Conservation (phyloP, 92 coral and sea anemone genomes). For the Zoanthus gigantus region DNA sequence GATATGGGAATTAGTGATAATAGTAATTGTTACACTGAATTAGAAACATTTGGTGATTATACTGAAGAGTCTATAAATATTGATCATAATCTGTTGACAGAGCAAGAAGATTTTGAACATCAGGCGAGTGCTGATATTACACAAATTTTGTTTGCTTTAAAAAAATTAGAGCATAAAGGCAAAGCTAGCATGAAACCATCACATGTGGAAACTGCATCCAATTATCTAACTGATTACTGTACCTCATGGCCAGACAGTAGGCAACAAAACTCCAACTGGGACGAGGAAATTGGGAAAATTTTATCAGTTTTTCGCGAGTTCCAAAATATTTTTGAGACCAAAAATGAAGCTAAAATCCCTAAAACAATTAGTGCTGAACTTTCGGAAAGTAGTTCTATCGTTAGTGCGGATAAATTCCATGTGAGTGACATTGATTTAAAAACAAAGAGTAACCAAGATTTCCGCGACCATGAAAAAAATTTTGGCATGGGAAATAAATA, state of each 20-base stretch:
- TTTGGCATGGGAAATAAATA: background rate
- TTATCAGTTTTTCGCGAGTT: constrained; percentile 29
- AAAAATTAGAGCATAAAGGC: constrained; percentile 24
- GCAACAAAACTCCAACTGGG: constrained; percentile 4
- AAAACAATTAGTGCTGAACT: background rate
- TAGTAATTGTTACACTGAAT: background rate
- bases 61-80: background rate
- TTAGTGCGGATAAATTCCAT: background rate
- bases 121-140: constrained; percentile 14
- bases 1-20: background rate
- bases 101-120: background rate
- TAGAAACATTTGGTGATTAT: background rate
- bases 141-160: constrained; percentile 13
- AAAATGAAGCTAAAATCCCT: constrained; percentile 1
- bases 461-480: background rate
- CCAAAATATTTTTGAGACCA: background rate
- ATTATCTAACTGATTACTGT: background rate
- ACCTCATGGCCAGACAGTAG: background rate
- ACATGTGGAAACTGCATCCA: background rate
- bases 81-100: background rate
- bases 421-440: background rate
- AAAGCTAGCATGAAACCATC: constrained; percentile 3
- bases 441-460: background rate
- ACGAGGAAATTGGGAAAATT: constrained; percentile 28
- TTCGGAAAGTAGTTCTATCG: background rate